Evolutionary conservation across 2,888 invertebrate genomes (phyloP), one percentile per base, ranked within the genome.

Genomic region (Calliopum simillimum): DNA sequence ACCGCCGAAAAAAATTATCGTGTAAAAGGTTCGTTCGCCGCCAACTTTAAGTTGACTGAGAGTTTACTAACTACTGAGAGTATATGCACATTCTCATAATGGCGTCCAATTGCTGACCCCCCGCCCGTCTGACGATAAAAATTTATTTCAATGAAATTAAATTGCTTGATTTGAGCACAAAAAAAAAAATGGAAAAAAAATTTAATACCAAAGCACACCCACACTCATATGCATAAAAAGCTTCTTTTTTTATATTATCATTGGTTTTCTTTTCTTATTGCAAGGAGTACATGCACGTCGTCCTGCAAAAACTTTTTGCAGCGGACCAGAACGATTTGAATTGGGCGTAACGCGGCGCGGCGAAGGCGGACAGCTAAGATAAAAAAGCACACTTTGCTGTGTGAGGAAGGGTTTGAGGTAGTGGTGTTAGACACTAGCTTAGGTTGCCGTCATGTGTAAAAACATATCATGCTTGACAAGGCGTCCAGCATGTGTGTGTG

Each of bases 371-470:
- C 5, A 5, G 55, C 21, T 13, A 19, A 19, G 49, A n/a, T n/a
- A n/a, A n/a, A n/a, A n/a, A n/a, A n/a, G n/a, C n/a, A n/a, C n/a
- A n/a, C n/a, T n/a, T n/a, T n/a, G n/a, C n/a, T n/a, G n/a, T n/a
- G n/a, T n/a, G n/a, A n/a, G n/a, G n/a, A n/a, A n/a, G n/a, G n/a
- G n/a, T n/a, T n/a, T n/a, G n/a, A n/a, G 23, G 23, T 14, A 12
- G 21, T 1, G 23, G 53, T 53, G 53, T 53, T 21, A 23, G 53
- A 21, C 23, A 23, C 19, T 53, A 23, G 12, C 25, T 12, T 6
- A 33, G 58, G 12, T 33, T 16, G 58, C 41, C 41, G 58, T 58
- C 58, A 58, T 58, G 41, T 58, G 58, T 58, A 58, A 25, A 33
- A 25, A 41, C 58, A 41, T 58, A 33, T 33, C 25, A n/a, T 58